Evolutionary conservation across 35 echinoderm and acorn worm species (phyloP), one percentile per base, ranked within the genome.

Genomic region (Holothuria glaberrima): DNA sequence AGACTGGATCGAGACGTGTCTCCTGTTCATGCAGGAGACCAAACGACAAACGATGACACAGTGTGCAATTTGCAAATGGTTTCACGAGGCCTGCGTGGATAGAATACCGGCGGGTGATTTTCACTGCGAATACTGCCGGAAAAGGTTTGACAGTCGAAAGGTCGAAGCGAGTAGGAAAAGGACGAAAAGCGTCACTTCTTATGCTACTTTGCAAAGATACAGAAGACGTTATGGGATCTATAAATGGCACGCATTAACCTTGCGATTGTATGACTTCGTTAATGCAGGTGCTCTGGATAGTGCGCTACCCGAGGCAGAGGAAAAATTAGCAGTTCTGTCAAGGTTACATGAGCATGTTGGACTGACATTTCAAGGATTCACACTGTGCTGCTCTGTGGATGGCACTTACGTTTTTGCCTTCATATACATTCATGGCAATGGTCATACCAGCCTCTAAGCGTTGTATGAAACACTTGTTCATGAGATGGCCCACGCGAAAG

Each of bases 401-500:
- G n/a, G n/a, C n/a, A n/a, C n/a, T n/a, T n/a, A n/a, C n/a, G n/a
- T n/a, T n/a, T n/a, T n/a, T n/a, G n/a, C n/a, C n/a, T n/a, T n/a
- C n/a, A n/a, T n/a, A n/a, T n/a, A n/a, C n/a, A n/a, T n/a, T n/a
- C n/a, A n/a, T n/a, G n/a, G n/a, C n/a, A n/a, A n/a, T n/a, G n/a
- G n/a, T n/a, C n/a, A n/a, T n/a, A n/a, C n/a, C n/a, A n/a, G n/a
- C n/a, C n/a, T n/a, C n/a, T n/a, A n/a, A 41, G 31, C 59, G 1
- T 28, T 67, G 59, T 86, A 86, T 67, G 83, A 67, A 24, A 86
- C 83, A 62, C 57, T 86, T 0, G 29, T 86, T 6, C 82, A 86
- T 28, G 82, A 86, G 59, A 86, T 86, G 82, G 35, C 62, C 25
- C 58, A 86, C 32, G 83, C 83, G 31, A 86, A 86, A 86, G 35